Evolutionary conservation across 2,113 vertebrate species (phyloP).

Genomic region (Lasiurus cinereus): DNA sequence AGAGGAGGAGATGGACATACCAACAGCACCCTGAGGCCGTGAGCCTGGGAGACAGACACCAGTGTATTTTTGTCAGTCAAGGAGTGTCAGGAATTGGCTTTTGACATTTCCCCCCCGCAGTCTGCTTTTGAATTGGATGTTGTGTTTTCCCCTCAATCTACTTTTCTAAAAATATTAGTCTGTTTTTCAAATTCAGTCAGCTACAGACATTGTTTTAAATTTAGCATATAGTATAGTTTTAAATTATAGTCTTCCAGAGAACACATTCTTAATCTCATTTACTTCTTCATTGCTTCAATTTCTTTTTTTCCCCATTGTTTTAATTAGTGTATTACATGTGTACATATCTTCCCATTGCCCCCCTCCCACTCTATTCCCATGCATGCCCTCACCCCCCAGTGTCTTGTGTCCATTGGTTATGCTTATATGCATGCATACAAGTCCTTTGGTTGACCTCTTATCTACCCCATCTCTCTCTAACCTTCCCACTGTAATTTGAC

Average conservation of each 20-base stretch:
- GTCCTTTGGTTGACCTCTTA: no score
- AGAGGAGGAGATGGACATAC: not conserved
- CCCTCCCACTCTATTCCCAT: no score
- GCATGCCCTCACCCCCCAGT: no score
- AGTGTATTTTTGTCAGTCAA: not conserved
- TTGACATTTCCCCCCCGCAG: not conserved
- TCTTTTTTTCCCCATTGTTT: not conserved
- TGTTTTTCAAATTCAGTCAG: not conserved
- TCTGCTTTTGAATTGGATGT: conserved; percentile 25
- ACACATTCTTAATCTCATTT: conserved; percentile 24
- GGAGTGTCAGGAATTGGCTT: not conserved
- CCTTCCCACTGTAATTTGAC: no score
- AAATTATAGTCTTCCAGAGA: not conserved
- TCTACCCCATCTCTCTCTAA: no score
- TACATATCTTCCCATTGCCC: no score
- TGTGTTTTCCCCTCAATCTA: not conserved
- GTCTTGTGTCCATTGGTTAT: no score
- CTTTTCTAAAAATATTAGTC: conserved; percentile 48
- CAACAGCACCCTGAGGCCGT: not conserved
- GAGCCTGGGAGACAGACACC: not conserved
- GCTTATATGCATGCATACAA: no score
- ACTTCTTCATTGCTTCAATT: conserved; percentile 14
- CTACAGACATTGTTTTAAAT: conserved; percentile 8
- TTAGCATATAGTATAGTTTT: conserved; percentile 34
- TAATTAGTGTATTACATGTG: no score